phyloP scores from a whole-genome alignment of 2,888 invertebrate species.

The Xylota segnis region DNA sequence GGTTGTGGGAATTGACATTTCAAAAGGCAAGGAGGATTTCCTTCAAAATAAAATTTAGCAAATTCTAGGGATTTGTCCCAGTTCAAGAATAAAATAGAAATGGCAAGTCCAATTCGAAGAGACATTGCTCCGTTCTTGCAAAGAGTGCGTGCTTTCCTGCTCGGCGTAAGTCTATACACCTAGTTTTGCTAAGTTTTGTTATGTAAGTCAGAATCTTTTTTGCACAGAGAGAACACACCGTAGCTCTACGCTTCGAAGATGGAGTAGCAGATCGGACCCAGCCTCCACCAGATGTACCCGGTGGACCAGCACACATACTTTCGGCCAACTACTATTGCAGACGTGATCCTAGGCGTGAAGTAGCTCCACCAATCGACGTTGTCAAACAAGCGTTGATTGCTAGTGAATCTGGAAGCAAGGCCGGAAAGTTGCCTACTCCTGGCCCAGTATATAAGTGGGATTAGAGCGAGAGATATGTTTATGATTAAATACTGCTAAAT shows the following conservation, averaged over 20 bases:
- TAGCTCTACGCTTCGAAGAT: conserved; percentile 89
- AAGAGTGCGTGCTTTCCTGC: conserved; percentile 87
- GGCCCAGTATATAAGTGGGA: conserved; percentile 87
- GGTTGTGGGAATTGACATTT: neutral
- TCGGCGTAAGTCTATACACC: conserved; percentile 85
- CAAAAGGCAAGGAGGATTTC: neutral
- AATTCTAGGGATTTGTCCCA: neutral
- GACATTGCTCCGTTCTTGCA: conserved; percentile 88
- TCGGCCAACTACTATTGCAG: conserved; percentile 93
- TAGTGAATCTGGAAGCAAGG: conserved; percentile 78
- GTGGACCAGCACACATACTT: conserved; percentile 91
- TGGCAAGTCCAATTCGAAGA: conserved; percentile 85
- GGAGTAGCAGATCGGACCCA: conserved; percentile 90
- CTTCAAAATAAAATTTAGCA: neutral
- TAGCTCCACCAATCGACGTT: conserved; percentile 84
- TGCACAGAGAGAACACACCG: conserved; percentile 86
- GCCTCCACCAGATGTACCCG: conserved; percentile 92
- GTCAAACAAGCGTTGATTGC: conserved; percentile 79
- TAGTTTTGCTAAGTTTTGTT: conserved; percentile 69
- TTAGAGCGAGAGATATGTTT: conserved; percentile 79
- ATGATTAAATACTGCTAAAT: conserved; percentile 15
- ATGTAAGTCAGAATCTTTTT: conserved; percentile 78
- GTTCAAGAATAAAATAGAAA: conserved; percentile 78
- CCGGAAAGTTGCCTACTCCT: conserved; percentile 86
- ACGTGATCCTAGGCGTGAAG: conserved; percentile 93